Conservation (phyloP, 1,140 invertebrate genomes). For the Drosophila simulans region DNA sequence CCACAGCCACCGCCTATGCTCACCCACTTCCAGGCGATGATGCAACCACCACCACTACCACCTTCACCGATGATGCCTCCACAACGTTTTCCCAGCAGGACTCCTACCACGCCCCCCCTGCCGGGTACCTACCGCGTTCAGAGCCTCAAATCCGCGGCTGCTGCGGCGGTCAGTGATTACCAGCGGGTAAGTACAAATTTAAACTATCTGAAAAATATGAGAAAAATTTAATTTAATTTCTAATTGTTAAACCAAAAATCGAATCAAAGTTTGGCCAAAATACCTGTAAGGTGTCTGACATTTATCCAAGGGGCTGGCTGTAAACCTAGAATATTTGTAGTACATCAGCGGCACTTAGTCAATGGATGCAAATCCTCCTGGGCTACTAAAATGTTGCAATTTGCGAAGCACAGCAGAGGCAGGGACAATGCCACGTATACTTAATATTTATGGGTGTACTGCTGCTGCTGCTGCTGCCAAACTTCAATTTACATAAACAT, state of each 20-base stretch:
- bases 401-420: slow-evolving; percentile 42
- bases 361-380: slow-evolving; percentile 55
- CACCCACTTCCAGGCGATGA: slow-evolving; percentile 21
- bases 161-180: slow-evolving; percentile 56
- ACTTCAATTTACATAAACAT: slow-evolving; percentile 84
- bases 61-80: slow-evolving; percentile 10
- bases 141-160: slow-evolving; percentile 58
- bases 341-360: slow-evolving; percentile 41
- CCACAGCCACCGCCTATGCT: slow-evolving; percentile 45
- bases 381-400: slow-evolving; percentile 61
- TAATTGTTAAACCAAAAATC: no score
- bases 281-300: slow-evolving; percentile 2
- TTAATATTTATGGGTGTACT: slow-evolving; percentile 76
- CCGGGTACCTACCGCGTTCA: slow-evolving; percentile 23
- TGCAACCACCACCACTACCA: slow-evolving; percentile 1
- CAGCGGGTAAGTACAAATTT: slow-evolving; percentile 59
- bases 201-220: no score
- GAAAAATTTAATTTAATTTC: no score
- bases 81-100: slow-evolving; percentile 1
- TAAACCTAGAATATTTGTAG: slow-evolving; percentile 3
- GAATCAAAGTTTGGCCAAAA: neutral
- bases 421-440: slow-evolving; percentile 57
- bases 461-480: slow-evolving; percentile 39
- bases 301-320: slow-evolving; percentile 15
- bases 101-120: slow-evolving; percentile 27